Base-by-base conservation (phyloP, 2,113 vertebrate genomes). In the Chaetorhynchus papuensis region DNA sequence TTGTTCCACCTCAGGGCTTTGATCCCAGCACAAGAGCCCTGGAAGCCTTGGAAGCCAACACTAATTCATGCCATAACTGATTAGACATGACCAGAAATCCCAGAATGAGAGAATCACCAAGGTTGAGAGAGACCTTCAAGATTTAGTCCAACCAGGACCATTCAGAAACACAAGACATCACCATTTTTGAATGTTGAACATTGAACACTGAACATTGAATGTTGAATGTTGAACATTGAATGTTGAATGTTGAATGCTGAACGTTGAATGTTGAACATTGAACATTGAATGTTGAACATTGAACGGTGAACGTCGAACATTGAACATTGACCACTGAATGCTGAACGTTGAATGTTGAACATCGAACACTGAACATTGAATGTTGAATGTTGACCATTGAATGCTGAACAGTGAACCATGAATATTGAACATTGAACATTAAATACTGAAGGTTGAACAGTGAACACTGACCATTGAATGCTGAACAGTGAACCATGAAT, bases 271-370 rank as follows among this genome's bases (percentile, higher is more conserved):
- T 15, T 31, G n/a, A 39, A 26, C 1, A 0, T 1, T 33, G 15
- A 61, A 33, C 0, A 0, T 0, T 50, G 18, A n/a, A n/a, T 0
- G 1, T 1, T 47, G 8, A 45, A 35, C 0, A 0, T 2, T 45
- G 9, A 74, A 33, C 3, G 2, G 2, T 35, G n/a, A 76, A 39
- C 0, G 0, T 3, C 18, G 8, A 33, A 31, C 0, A 1, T 1
- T 41, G 11, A 70, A 39, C 2, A 0, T 4, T 24, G 11, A 47
- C 17, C 3, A 0, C 1, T 37, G 70, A 44, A 21, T 0, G 0
- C 2, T 74, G 6, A 59, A 26, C 7, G 1, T 5, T n/a, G n/a
- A n/a, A n/a, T n/a, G n/a, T n/a, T 59, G 22, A 42, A 33, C 0
- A 0, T 4, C 33, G 22, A 71, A 24, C 6, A 2, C 5, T 39